Conservation (phyloP, 2,113 vertebrate genomes). For the Irena cyanogastra region DNA sequence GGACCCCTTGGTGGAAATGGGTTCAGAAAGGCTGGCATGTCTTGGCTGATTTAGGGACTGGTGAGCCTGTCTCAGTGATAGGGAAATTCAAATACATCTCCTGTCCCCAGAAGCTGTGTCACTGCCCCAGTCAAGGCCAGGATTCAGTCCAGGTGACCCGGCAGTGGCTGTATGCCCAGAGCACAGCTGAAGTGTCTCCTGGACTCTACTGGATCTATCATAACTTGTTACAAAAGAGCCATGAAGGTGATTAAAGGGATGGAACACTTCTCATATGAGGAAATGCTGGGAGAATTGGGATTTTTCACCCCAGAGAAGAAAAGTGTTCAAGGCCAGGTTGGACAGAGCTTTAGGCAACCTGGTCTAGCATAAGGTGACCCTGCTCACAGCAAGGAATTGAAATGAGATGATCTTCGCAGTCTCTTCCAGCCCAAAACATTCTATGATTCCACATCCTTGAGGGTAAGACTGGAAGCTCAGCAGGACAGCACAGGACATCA, state of each 20-base stretch:
- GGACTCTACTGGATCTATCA: background rate
- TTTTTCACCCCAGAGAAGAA: background rate
- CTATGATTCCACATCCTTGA: background rate
- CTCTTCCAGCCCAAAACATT: background rate
- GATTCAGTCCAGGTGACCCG: background rate
- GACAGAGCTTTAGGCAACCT: background rate
- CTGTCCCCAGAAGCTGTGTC: background rate
- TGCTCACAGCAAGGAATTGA: background rate
- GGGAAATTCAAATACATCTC: background rate
- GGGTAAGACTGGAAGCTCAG: background rate
- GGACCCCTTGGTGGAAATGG: background rate
- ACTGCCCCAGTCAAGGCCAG: background rate
- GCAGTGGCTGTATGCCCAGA: background rate
- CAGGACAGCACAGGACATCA: rapidly evolving
- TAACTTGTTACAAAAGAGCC: background rate
- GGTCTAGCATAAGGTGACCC: no score
- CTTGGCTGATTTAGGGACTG: background rate
- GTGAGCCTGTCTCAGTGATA: background rate
- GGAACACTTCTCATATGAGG: no score
- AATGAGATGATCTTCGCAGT: background rate
- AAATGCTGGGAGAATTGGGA: background rate
- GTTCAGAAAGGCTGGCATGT: background rate
- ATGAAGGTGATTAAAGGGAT: background rate
- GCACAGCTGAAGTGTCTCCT: background rate
- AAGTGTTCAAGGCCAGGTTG: background rate